These are phyloP conservation scores for Zootoca vivipara DNA, from an alignment of 2,113 vertebrate genomes.

Conservation along the genomic window DNA sequence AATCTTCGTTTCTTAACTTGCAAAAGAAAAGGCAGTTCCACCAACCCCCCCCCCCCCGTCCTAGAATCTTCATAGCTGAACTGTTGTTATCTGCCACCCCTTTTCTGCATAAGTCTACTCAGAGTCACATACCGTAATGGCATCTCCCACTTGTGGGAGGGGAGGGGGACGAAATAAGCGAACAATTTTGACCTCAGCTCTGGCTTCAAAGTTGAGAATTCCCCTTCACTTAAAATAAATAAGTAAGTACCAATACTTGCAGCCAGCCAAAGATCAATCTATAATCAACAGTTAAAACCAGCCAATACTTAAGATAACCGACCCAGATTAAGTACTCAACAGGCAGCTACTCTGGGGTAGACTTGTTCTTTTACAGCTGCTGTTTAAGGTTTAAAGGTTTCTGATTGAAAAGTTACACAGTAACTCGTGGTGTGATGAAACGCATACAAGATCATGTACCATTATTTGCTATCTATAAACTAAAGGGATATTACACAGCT, in stretches of 20 bases:
- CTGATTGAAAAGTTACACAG: conserved; percentile 46
- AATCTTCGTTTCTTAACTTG: fast-evolving
- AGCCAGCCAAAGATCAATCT: not conserved
- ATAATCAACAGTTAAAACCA: conserved; percentile 2
- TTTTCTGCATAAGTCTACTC: not conserved
- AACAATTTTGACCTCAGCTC: not conserved
- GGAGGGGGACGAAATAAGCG: not conserved
- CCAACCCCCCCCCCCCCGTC: not conserved
- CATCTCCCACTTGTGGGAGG: too few species aligned
- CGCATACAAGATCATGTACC: not conserved
- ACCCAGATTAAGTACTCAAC: conserved; percentile 31
- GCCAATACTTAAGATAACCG: conserved; percentile 28
- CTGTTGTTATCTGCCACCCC: not conserved
- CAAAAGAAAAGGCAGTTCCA: fast-evolving
- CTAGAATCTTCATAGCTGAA: fast-evolving
- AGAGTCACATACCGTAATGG: too few species aligned
- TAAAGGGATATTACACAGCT: conserved; percentile 18
- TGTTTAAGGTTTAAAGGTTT: conserved; percentile 65
- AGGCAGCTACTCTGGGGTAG: not conserved
- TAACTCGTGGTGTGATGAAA: conserved; percentile 55
- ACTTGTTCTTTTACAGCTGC: conserved; percentile 28
- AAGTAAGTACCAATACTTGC: not conserved
- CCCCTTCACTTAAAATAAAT: not conserved
- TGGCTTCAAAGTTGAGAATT: not conserved
- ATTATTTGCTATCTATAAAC: conserved; percentile 51